These are phyloP conservation scores for Megamerina dolium DNA, from an alignment of 2,888 invertebrate genomes.

Conservation along the genomic window DNA sequence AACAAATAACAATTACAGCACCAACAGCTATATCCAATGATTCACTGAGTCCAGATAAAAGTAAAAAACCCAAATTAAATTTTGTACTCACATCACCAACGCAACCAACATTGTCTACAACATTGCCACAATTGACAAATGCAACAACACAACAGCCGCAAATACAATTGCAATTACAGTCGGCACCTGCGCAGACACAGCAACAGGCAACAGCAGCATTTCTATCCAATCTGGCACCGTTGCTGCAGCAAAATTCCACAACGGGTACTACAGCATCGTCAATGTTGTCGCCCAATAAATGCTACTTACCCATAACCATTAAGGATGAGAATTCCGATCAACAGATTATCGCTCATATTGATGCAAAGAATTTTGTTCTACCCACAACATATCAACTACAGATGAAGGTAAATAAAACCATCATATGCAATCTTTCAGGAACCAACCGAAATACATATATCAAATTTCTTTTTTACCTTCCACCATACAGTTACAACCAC, in stretches of 20 bases:
- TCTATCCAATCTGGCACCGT: constrained; percentile 12
- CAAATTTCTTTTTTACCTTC: constrained; percentile 1
- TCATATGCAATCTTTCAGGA: too few relatives aligned
- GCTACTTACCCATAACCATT: constrained; percentile 47
- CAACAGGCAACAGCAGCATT: constrained; percentile 15
- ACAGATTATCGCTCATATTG: constrained; percentile 48
- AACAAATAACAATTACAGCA: constrained; percentile 23
- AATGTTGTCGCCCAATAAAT: constrained; percentile 43
- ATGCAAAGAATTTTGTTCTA: constrained; percentile 46
- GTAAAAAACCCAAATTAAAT: constrained; percentile 46
- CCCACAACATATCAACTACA: constrained; percentile 49
- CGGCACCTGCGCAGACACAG: constrained; percentile 27
- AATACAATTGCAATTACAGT: constrained; percentile 25
- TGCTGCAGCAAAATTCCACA: constrained; percentile 17
- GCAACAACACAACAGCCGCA: constrained; percentile 25
- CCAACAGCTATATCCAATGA: constrained; percentile 19
- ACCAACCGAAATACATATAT: too few relatives aligned
- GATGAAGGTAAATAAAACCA: constrained; percentile 42
- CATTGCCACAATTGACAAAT: constrained; percentile 21
- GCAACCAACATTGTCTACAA: constrained; percentile 22
- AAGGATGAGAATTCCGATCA: constrained; percentile 48
- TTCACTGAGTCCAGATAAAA: constrained; percentile 27
- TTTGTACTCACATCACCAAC: constrained; percentile 43
- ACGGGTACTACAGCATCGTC: constrained; percentile 20
- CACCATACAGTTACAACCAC: constrained; percentile 39